Percentiles rank a stretch among this genome's conserved stretches.
phyloP scores from a whole-genome alignment of 2,888 invertebrate species.

The Acanthopleura granulata region DNA sequence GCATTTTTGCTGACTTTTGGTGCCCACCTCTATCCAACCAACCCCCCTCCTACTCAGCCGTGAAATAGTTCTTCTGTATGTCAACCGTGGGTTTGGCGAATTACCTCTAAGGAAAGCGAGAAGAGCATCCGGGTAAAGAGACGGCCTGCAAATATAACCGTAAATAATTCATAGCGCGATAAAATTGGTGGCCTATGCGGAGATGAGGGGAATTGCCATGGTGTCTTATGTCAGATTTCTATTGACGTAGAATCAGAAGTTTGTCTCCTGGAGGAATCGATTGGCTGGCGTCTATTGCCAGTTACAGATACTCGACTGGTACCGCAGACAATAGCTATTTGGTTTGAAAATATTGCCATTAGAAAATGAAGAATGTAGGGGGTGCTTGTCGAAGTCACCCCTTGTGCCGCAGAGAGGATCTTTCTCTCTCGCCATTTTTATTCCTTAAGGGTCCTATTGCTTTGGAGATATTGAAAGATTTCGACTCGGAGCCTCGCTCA shows the following conservation, averaged over 20 bases:
- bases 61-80: not conserved
- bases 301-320: slow-evolving; percentile 2
- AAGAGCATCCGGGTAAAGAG: not conserved
- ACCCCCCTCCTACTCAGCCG: too few relatives aligned
- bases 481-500: not conserved
- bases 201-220: not conserved
- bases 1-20: not conserved
- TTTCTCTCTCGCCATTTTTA: not conserved
- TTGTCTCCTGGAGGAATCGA: not conserved
- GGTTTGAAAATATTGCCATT: slow-evolving; percentile 19
- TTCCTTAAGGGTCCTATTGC: not conserved
- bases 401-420: not conserved
- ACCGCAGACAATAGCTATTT: slow-evolving; percentile 4
- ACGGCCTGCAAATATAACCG: not conserved
- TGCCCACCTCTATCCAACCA: not conserved
- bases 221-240: slow-evolving; percentile 7
- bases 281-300: not conserved
- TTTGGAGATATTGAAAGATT: not conserved
- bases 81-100: not conserved
- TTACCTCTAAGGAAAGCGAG: not conserved
- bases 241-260: not conserved
- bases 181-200: not conserved
- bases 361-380: slow-evolving; percentile 5
- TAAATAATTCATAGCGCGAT: slow-evolving; percentile 7
- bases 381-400: not conserved